Evolutionary conservation across 2,113 vertebrate species (phyloP).

Genomic region (Corvus hawaiiensis): DNA sequence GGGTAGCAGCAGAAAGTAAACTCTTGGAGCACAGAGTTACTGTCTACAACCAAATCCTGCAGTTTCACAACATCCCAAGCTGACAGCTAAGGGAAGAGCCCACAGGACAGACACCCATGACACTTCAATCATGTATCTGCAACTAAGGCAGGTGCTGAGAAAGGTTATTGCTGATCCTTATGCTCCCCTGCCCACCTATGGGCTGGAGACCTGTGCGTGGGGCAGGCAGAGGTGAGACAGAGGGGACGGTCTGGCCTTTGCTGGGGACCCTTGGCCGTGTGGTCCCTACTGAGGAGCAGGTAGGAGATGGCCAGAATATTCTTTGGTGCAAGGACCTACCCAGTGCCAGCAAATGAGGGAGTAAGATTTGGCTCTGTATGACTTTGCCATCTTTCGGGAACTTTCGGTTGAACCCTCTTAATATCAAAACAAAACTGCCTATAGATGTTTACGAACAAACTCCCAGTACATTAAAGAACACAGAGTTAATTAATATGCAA

Average conservation of each 20-base stretch:
- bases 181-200: accelerated
- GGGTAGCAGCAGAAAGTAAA: neutral
- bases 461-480: neutral
- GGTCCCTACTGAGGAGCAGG: neutral
- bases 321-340: neutral
- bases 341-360: neutral
- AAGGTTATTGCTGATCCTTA: accelerated
- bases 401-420: neutral
- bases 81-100: no score
- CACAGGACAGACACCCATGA: neutral
- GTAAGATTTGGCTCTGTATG: neutral
- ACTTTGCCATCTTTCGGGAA: neutral
- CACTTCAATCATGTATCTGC: neutral
- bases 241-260: neutral
- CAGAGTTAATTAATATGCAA: neutral
- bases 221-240: neutral
- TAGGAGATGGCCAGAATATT: neutral
- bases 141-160: neutral
- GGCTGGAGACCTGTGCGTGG: neutral
- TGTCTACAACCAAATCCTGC: neutral
- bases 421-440: neutral
- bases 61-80: neutral
- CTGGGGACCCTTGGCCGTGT: neutral
- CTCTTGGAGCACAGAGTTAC: neutral
- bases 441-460: neutral